These are phyloP conservation scores for Tetramorium alpestre DNA, from an alignment of 1,140 invertebrate species.

Conservation along the genomic window DNA sequence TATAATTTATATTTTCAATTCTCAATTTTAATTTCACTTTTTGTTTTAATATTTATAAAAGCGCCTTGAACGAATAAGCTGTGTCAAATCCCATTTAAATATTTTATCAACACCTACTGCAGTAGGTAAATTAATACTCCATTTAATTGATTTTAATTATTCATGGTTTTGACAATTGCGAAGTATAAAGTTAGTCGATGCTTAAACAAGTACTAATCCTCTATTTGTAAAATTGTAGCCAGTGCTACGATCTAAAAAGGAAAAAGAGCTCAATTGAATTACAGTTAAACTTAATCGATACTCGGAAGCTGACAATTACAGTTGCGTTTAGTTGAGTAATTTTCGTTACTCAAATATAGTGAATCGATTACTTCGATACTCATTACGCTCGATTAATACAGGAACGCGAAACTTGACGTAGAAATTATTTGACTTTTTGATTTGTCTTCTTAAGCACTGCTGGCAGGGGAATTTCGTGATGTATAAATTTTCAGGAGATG, in stretches of 20 bases:
- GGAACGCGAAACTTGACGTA: not conserved
- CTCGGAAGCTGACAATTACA: not conserved
- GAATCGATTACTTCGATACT: not conserved
- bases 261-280: not conserved
- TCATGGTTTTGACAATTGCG: not conserved
- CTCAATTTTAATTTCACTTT: no score
- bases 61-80: no score
- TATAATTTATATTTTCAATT: not conserved
- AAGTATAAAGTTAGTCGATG: not conserved
- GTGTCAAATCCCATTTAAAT: no score
- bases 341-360: not conserved
- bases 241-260: not conserved
- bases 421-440: not conserved
- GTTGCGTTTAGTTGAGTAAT: not conserved
- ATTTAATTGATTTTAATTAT: not conserved
- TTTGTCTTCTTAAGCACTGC: not conserved
- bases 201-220: not conserved
- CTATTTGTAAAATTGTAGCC: not conserved
- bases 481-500: not conserved
- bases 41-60: no score
- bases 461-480: not conserved
- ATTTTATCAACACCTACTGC: no score
- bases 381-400: not conserved
- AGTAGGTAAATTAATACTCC: not conserved
- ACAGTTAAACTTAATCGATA: not conserved